Base-by-base conservation (phyloP, 2,888 invertebrate species). In the Apantesis nais region DNA sequence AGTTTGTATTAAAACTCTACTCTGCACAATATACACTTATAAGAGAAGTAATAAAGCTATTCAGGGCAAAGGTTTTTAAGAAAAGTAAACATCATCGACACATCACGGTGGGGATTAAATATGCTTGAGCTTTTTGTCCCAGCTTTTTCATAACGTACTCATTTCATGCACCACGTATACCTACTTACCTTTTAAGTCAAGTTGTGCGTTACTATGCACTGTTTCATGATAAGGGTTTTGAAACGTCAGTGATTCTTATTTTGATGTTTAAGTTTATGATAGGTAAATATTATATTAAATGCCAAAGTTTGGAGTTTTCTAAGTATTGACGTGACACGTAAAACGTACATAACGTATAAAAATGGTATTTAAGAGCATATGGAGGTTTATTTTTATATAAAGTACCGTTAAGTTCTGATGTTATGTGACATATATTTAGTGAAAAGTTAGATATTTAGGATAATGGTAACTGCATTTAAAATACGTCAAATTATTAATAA, bases 11-110 rank as follows among this genome's bases (percentile, higher is more conserved):
- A n/a, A n/a, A n/a, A 83, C 88, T 87, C 75, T 83, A 74, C 78
- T 83, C 74, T 75, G 80, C 77, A 78, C 78, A 82, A 84, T 82
- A 82, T 69, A 76, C 61, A 74, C 73, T 70, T 80, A 83, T 74
- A 74, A 75, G 70, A 64, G 62, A 41, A 34, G 82, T 82, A 86
- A 85, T 84, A 83, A 82, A 82, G 81, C 81, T 77, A 78, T 84
- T 83, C 78, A 75, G 76, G 78, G 85, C 83, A 83, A 82, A 89
- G 88, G 92, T 93, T 93, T 93, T 93, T 93, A 92, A 90, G 86
- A 83, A 88, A 86, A 87, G 92, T 88, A 93, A 93, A 93, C 90
- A 93, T 90, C 92, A 90, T 92, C 88, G 92, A 90, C 89, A 91
- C 91, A 88, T 90, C 88, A 86, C 84, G 81, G 82, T 79, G 85